Evolutionary conservation across 2,797 vertebrate genomes (phyloP).

Genomic region (Rhincodon typus): DNA sequence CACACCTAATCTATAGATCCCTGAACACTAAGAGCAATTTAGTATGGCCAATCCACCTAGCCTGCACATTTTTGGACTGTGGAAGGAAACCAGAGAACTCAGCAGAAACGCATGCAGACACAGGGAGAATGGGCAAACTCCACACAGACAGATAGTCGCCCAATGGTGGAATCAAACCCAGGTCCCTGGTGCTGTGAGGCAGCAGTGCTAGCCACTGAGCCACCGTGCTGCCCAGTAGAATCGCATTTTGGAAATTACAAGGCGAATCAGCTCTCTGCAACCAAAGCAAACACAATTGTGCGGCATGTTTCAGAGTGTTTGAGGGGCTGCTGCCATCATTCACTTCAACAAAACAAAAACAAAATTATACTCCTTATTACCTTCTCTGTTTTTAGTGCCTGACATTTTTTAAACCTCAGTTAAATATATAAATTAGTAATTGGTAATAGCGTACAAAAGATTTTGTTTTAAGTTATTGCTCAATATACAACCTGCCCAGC

Average conservation of each 20-base stretch:
- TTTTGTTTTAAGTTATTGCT: neutral
- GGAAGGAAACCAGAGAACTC: too few relatives aligned
- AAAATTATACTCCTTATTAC: neutral
- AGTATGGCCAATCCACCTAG: too few relatives aligned
- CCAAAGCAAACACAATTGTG: neutral
- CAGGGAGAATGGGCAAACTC: too few relatives aligned
- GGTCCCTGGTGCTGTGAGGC: too few relatives aligned
- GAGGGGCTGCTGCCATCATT: neutral
- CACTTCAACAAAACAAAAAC: neutral
- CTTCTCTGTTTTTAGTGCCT: neutral
- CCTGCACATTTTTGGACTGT: too few relatives aligned
- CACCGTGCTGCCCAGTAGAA: neutral
- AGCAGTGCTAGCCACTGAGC: too few relatives aligned
- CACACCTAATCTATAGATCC: too few relatives aligned
- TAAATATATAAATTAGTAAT: neutral
- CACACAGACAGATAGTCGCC: too few relatives aligned
- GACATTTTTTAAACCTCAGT: too few relatives aligned
- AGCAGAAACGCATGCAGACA: too few relatives aligned
- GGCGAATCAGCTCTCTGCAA: neutral
- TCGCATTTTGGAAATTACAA: neutral
- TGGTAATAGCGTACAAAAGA: neutral
- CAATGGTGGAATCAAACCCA: too few relatives aligned
- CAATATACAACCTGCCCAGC: neutral
- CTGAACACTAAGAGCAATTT: too few relatives aligned
- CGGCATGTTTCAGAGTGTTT: neutral